Base-by-base conservation (phyloP, 92 coral and sea anemone species). In the Diadumene lineata region DNA sequence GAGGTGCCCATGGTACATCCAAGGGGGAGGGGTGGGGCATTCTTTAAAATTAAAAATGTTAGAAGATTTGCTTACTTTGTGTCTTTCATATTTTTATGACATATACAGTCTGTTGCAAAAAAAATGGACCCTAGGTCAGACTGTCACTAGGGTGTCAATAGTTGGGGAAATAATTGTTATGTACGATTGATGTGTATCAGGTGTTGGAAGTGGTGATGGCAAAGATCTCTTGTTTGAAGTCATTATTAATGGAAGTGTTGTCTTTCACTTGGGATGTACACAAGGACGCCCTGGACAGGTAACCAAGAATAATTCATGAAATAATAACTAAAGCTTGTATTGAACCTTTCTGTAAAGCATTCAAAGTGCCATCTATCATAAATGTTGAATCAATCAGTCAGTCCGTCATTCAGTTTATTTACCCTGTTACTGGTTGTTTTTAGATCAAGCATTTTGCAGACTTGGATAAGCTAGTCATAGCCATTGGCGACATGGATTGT, bases 141-240 rank as follows among this genome's bases (percentile, higher is more conserved):
- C n/a, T n/a, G n/a, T n/a, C n/a, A n/a, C n/a, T n/a, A n/a, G n/a
- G n/a, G n/a, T n/a, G n/a, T n/a, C n/a, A n/a, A n/a, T n/a, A n/a
- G n/a, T n/a, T n/a, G n/a, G n/a, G n/a, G n/a, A n/a, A n/a, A n/a
- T n/a, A n/a, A n/a, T n/a, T n/a, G n/a, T n/a, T n/a, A n/a, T n/a
- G n/a, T n/a, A n/a, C n/a, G n/a, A n/a, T n/a, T n/a, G n/a, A n/a
- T 44, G 51, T 44, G 9, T 23, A 43, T 43, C 66, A 94, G 98
- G 96, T 86, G 80, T 94, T 51, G 98, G 97, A 23, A 84, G 64
- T 73, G 97, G 98, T 48, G 84, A 86, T 74, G 98, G 98, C 0
- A 84, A 79, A 31, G 98, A 92, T 67, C 88, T 94, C 62, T 82
- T 84, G 9, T 87, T 88, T 77, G 96, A 94, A 76, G 83, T 94